Percentiles rank a stretch among this genome's conserved stretches.
These are phyloP conservation scores for Hippoglossus hippoglossus DNA, from an alignment of 2,797 vertebrate genomes.

Conservation along the genomic window DNA sequence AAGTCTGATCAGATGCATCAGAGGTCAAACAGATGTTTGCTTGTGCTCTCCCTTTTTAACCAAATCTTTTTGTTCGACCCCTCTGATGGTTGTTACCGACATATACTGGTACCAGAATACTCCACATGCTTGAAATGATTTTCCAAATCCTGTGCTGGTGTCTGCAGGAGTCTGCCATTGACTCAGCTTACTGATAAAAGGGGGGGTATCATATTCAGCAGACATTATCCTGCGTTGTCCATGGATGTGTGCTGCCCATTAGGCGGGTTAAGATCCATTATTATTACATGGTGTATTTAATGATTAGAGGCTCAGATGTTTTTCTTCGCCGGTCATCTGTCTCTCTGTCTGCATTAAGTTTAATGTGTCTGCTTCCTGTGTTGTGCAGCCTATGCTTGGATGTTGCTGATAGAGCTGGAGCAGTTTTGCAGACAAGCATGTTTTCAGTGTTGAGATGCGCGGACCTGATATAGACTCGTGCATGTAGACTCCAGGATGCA, in stretches of 20 bases:
- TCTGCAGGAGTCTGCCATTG: slow-evolving; percentile 10
- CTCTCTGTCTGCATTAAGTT: slow-evolving; percentile 4
- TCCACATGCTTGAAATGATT: slow-evolving; percentile 8
- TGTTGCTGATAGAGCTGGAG: background rate
- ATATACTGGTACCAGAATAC: too few species aligned
- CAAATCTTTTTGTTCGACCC: too few species aligned
- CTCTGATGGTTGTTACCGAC: background rate
- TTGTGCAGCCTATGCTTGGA: background rate
- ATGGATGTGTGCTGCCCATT: slow-evolving; percentile 32
- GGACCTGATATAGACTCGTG: background rate
- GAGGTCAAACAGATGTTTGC: too few species aligned
- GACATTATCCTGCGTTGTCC: slow-evolving; percentile 8
- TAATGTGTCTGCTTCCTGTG: slow-evolving; percentile 15
- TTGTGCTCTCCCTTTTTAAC: too few species aligned
- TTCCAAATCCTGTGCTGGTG: slow-evolving; percentile 2
- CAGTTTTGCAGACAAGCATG: background rate
- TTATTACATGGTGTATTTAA: slow-evolving; percentile 20
- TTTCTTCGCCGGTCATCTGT: slow-evolving; percentile 5
- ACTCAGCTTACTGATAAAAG: slow-evolving; percentile 14
- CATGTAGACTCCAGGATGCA: slow-evolving; percentile 1
- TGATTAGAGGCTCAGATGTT: slow-evolving; percentile 28
- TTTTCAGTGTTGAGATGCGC: slow-evolving; percentile 1
- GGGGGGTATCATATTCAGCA: slow-evolving; percentile 32
- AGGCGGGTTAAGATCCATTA: slow-evolving; percentile 26
- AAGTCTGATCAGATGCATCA: too few species aligned